Base-by-base conservation (phyloP, 92 coral and sea anemone species). In the Phymanthus crucifer region DNA sequence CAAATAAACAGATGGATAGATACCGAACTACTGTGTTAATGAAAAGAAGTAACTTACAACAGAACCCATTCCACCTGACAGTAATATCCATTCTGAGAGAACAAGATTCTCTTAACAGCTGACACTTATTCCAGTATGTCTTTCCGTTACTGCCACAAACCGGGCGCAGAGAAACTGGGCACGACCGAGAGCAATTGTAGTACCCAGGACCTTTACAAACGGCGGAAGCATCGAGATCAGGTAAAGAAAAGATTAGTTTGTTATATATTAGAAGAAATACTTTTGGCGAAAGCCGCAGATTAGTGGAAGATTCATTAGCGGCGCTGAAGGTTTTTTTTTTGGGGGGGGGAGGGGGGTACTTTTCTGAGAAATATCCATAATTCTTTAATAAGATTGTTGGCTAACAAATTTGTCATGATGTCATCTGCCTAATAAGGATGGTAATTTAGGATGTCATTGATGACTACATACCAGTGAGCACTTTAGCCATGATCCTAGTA, bases 61-160 rank as follows among this genome's bases (percentile, higher is more conserved):
- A 93, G 79, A 78, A 87, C 52, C 94, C 94, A 23, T 43, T 76
- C 88, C 89, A 71, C 75, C 76, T 52, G 10, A 89, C 92, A 70
- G 89, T 86, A 32, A 95, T 85, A 74, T 50, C 40, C 61, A 70
- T 32, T 48, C 83, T 77, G 47, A 57, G 86, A 32, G 56, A 84
- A 78, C 98, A 93, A 7, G 98, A 86, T 33, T 90, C 89, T 45
- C 86, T 79, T 47, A 82, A 83, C 85, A 95, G 85, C 43, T 90
- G 85, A 37, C 97, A 91, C 46, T 78, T 64, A 77, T 78, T 95
- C 77, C 89, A 87, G 75, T 95, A 93, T 34, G 91, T 87, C 66
- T 56, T 83, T 32, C 83, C 90, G 66, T 93, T 90, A 61, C 88
- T 88, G 40, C 95, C 98, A 75, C 98, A 95, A 54, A 93, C 89